Evolutionary conservation across 1,140 invertebrate species (phyloP).

Genomic region (Acromyrmex echinatior): DNA sequence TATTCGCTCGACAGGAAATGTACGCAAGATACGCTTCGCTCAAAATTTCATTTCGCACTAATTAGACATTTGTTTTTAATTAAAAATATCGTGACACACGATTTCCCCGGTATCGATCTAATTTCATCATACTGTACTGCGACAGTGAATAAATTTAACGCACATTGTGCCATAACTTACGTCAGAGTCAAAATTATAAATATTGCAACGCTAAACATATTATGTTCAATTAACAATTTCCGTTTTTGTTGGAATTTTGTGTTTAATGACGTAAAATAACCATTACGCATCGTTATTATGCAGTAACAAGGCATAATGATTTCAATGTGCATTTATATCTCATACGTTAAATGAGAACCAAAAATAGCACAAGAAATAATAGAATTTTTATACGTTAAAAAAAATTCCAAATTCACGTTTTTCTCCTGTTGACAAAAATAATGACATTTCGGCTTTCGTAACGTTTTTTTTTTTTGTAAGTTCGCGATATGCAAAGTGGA

Average conservation of each 20-base stretch:
- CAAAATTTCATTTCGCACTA: constrained; percentile 39
- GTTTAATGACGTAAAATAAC: constrained; percentile 18
- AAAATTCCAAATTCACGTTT: not conserved
- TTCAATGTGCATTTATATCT: not conserved
- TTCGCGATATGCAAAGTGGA: not conserved
- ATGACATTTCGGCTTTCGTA: not conserved
- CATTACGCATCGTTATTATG: not conserved
- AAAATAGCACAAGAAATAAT: not conserved
- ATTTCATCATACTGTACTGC: constrained; percentile 4
- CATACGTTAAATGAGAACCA: not conserved
- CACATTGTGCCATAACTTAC: constrained; percentile 46
- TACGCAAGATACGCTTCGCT: not conserved
- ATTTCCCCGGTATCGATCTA: constrained; percentile 5
- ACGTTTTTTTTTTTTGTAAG: constrained; percentile 1
- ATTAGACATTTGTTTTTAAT: constrained; percentile 61
- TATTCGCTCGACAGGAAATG: not conserved
- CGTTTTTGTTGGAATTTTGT: constrained; percentile 5
- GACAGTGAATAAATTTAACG: constrained; percentile 30
- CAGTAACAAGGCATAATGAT: not conserved
- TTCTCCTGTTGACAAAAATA: not conserved
- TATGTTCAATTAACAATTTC: constrained; percentile 45
- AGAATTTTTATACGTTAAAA: not conserved
- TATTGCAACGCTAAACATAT: constrained; percentile 22
- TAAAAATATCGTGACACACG: constrained; percentile 45
- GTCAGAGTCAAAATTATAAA: constrained; percentile 31